Evolutionary conservation across 2,888 invertebrate species (phyloP).

Genomic region (Agrotis ipsilon): DNA sequence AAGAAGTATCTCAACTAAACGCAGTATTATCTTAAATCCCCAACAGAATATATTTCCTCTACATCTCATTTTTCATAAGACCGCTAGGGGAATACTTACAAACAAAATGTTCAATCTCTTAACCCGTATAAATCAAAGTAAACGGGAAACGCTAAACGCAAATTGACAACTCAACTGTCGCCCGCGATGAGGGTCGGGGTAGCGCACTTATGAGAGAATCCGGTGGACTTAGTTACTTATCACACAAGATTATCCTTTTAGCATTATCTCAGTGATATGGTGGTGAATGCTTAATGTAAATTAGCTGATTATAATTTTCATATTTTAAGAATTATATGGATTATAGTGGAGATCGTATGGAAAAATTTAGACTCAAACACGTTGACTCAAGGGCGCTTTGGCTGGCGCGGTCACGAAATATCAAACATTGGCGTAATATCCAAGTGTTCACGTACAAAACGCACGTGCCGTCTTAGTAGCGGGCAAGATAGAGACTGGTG

Average conservation of each 20-base stretch:
- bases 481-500: too few relatives aligned
- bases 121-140: slow-evolving; percentile 78
- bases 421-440: too few relatives aligned
- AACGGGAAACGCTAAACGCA: slow-evolving; percentile 77
- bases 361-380: too few relatives aligned
- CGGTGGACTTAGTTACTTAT: slow-evolving; percentile 64
- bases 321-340: neutral
- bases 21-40: slow-evolving; percentile 62
- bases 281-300: slow-evolving; percentile 21
- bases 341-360: too few relatives aligned
- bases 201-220: slow-evolving; percentile 69
- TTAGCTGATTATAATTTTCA: neutral
- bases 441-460: too few relatives aligned
- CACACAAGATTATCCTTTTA: slow-evolving; percentile 63
- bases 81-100: slow-evolving; percentile 61
- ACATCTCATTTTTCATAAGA: slow-evolving; percentile 66
- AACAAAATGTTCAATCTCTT: slow-evolving; percentile 74
- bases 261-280: slow-evolving; percentile 40
- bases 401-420: too few relatives aligned
- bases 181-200: slow-evolving; percentile 73
- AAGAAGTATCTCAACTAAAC: slow-evolving; percentile 37
- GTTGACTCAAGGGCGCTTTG: too few relatives aligned
- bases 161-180: slow-evolving; percentile 82
- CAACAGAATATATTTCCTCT: slow-evolving; percentile 58
- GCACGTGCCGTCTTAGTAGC: too few relatives aligned